Base-by-base conservation (phyloP, 2,888 invertebrate species). In the Eristalis tenax region DNA sequence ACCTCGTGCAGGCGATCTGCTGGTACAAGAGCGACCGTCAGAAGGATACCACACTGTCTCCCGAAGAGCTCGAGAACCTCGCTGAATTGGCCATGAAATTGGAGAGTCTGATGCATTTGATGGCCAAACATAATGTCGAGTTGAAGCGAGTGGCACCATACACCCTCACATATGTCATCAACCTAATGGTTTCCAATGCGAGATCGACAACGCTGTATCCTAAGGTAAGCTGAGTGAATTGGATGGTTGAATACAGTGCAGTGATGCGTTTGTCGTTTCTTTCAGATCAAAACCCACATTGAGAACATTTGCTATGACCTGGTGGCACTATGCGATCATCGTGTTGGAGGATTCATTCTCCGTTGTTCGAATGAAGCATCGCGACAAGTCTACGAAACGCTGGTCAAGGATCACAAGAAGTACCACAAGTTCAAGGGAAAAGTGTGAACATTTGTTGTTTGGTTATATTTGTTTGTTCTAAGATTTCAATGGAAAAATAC, bases 401-500 rank as follows among this genome's bases (percentile, higher is more conserved):
- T 93, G 26, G 89, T 91, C 23, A 92, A 91, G 89, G 92, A 93
- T 65, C 92, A 92, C 76, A 90, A 91, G 78, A 93, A 93, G 83
- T 92, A 92, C 80, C 91, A 91, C 88, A 93, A 92, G 66, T 93
- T 93, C 85, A 91, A 91, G 40, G 93, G 93, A 71, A 93, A 93
- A 89, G 91, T 93, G 59, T 93, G 89, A 91, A 82, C 18, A 18
- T 13, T n/a, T 32, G 64, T 68, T 38, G 1, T 32, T 32, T 32
- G 32, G 32, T 32, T 32, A 32, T 26, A 13, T 70, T 23, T 56
- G 40, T 68, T 18, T 22, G 8, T 56, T 22, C 32, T 8, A 32
- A 23, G 18, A 38, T 38, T 74, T 43, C 43, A 22, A 56, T 40
- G 40, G 26, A 26, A 35, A 63, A 78, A 43, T 56, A 78, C 22